Evolutionary conservation across 2,113 vertebrate species (phyloP).

Genomic region (Lycocorax pyrrhopterus): DNA sequence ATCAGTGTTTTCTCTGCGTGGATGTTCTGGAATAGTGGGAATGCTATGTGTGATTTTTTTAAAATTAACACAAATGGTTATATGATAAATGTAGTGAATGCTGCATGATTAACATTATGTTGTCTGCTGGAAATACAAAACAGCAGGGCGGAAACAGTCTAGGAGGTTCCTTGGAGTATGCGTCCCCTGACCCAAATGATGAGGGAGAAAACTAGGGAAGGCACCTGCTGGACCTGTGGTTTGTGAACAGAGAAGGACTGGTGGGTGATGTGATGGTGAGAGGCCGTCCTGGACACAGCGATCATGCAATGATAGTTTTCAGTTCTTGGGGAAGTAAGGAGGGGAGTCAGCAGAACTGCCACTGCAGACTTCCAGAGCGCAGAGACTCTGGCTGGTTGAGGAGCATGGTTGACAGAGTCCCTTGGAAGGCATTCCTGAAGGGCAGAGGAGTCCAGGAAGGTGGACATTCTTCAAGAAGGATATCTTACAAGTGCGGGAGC

Average conservation of each 20-base stretch:
- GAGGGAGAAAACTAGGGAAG: neutral
- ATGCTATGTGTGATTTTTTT: neutral
- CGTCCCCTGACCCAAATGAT: neutral
- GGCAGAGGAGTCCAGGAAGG: neutral
- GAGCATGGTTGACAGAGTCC: neutral
- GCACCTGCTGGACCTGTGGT: neutral
- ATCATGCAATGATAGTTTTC: neutral
- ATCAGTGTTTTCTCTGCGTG: neutral
- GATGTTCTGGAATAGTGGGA: neutral
- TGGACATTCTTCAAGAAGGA: neutral
- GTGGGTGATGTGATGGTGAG: neutral
- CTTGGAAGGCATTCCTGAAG: neutral
- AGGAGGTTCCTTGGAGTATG: neutral
- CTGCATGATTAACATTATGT: neutral
- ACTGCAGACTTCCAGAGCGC: neutral
- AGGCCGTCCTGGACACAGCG: rapidly evolving
- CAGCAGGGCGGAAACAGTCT: neutral
- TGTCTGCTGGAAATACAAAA: neutral
- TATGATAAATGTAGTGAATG: neutral
- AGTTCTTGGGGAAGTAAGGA: neutral
- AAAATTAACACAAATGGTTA: neutral
- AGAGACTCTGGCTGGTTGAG: neutral
- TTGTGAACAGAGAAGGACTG: neutral
- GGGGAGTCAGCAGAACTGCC: neutral
- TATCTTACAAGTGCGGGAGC: neutral